Evolutionary conservation across 2,113 vertebrate species (phyloP), one percentile per base, ranked within the genome.

Genomic region (Heliornis fulica): DNA sequence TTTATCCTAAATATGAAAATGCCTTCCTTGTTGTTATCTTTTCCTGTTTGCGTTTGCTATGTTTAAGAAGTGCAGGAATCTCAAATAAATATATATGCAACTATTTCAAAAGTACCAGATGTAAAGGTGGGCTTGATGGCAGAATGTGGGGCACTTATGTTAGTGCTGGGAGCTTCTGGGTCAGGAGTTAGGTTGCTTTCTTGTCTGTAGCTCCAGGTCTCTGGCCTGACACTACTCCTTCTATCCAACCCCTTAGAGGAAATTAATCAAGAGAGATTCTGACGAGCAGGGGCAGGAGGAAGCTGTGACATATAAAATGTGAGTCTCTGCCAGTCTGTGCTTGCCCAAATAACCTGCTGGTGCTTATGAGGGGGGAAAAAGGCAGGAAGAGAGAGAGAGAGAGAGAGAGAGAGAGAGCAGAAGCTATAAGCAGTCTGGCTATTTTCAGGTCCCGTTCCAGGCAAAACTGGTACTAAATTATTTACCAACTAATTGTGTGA

Each of bases 401-500:
- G n/a, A n/a, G n/a, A n/a, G n/a, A n/a, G n/a, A 88, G 34, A 75
- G 71, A 88, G 57, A 82, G 78, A 74, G 38, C 80, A 54, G 71
- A 46, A 83, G 48, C 74, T 91, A 17, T 54, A 75, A 96, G 36
- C 66, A 95, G 72, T 15, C 31, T 54, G 66, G 77, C 34, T 87
- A 82, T 95, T 94, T 94, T 81, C 82, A 80, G 75, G 83, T 80
- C 80, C 64, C 3, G 0, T 92, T 90, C 41, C 79, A 90, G 60
- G 77, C 34, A 6, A 95, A 97, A 92, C 84, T 72, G 56, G 71
- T 92, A 70, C 71, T 95, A 86, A 96, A 95, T 95, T 95, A 96
- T 96, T 95, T 95, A 94, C 70, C 70, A 85, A 51, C 65, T 87
- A 96, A 64, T 91, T 95, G 89, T 66, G 70, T 56, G 84, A 89